A percentile compares a stretch with the other conserved stretches of the same genome.
Evolutionary conservation across 2,888 invertebrate genomes (phyloP).

Genomic region (Zaprionus lineosus): DNA sequence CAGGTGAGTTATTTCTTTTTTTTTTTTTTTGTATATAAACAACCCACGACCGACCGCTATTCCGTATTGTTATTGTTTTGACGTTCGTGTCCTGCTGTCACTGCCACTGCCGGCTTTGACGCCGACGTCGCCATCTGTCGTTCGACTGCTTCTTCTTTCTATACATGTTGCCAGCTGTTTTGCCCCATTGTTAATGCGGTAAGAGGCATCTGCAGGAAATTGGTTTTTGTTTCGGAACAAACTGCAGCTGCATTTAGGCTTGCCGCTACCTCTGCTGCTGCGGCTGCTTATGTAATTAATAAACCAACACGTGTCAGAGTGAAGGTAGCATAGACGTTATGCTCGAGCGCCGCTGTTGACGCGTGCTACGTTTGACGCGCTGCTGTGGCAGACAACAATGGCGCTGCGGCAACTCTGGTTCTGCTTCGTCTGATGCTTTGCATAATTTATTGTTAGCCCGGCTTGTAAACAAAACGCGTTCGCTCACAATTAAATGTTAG

Average conservation of each 20-base stretch:
- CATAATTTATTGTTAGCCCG: slow-evolving; percentile 30
- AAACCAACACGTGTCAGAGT: slow-evolving; percentile 71
- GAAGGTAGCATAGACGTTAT: slow-evolving; percentile 30
- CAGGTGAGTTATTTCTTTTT: slow-evolving; percentile 38
- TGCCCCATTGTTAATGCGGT: slow-evolving; percentile 40
- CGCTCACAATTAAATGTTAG: slow-evolving; percentile 39
- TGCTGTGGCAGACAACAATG: slow-evolving; percentile 37
- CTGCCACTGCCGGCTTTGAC: slow-evolving; percentile 23
- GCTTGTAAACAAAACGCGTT: slow-evolving; percentile 29
- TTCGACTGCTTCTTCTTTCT: slow-evolving; percentile 29
- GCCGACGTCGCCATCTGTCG: slow-evolving; percentile 66
- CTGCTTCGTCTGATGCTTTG: slow-evolving; percentile 5
- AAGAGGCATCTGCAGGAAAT: slow-evolving; percentile 70
- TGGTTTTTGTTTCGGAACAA: slow-evolving; percentile 45
- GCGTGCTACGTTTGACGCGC: slow-evolving; percentile 57
- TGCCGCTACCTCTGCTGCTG: slow-evolving; percentile 8
- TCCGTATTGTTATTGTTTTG: slow-evolving; percentile 40
- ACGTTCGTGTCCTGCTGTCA: slow-evolving; percentile 61
- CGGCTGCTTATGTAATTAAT: slow-evolving; percentile 70
- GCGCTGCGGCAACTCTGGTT: slow-evolving; percentile 46
- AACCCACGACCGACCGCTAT: slow-evolving; percentile 12
- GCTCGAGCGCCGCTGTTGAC: slow-evolving; percentile 46
- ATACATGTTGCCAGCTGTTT: slow-evolving; percentile 66
- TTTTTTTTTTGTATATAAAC: slow-evolving; percentile 10
- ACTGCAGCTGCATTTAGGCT: slow-evolving; percentile 51